phyloP scores from a whole-genome alignment of 2,888 invertebrate genomes.

The Carpatolechia fugitivella region DNA sequence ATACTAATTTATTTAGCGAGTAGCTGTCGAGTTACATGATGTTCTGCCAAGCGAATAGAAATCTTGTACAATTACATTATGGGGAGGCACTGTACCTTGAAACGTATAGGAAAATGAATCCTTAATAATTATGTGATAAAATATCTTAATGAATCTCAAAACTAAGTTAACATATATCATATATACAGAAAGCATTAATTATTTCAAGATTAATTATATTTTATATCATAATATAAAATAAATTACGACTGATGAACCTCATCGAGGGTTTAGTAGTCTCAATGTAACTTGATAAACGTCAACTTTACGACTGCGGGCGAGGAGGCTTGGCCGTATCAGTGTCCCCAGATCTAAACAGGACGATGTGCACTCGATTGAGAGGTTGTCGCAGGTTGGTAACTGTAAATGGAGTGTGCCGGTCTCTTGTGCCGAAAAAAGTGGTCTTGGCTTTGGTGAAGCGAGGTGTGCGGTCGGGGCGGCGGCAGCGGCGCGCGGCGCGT shows the following conservation, averaged over 20 bases:
- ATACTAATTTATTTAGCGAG: slow-evolving; percentile 17
- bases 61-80: slow-evolving; percentile 7
- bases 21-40: slow-evolving; percentile 10
- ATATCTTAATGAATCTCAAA: no score
- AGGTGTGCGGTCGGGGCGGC: slow-evolving; percentile 25
- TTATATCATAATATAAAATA: no score
- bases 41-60: background rate
- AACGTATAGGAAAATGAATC: background rate
- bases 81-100: background rate
- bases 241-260: background rate
- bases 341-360: background rate
- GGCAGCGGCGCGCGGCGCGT: slow-evolving; percentile 41
- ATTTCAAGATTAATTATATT: no score
- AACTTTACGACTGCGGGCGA: background rate
- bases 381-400: slow-evolving; percentile 16
- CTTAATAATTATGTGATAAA: no score
- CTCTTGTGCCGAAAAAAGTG: slow-evolving; percentile 32
- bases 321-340: background rate
- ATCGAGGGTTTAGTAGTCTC: background rate
- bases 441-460: slow-evolving; percentile 21
- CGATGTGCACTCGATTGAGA: background rate
- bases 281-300: background rate
- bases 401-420: slow-evolving; percentile 24
- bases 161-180: no score
- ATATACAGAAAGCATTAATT: no score